phyloP scores from a whole-genome alignment of 2,888 invertebrate species.

The Cynaeus angustus region DNA sequence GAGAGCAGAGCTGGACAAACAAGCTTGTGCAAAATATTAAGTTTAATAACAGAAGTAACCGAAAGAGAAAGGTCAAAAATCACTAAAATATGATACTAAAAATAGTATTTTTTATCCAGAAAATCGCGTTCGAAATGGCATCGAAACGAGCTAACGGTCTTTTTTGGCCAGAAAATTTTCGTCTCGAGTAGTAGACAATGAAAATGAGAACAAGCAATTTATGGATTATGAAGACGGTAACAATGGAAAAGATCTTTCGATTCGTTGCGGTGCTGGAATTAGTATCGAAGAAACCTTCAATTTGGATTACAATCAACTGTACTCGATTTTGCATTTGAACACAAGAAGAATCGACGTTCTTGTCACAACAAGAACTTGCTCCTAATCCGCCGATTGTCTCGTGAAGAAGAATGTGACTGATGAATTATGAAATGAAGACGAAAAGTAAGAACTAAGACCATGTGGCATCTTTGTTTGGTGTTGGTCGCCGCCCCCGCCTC shows the following conservation, averaged over 20 bases:
- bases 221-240: background rate
- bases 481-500: constrained; percentile 8
- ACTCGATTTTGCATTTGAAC: background rate
- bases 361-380: background rate
- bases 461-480: background rate
- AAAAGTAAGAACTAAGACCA: background rate
- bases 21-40: too few species aligned
- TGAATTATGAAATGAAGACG: too few species aligned
- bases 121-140: too few species aligned
- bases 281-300: background rate
- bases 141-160: too few species aligned
- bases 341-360: background rate
- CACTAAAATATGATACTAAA: too few species aligned
- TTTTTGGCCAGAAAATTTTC: too few species aligned
- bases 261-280: background rate
- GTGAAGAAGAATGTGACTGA: too few species aligned
- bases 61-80: too few species aligned
- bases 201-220: background rate
- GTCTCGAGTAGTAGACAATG: too few species aligned
- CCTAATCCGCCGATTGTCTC: background rate
- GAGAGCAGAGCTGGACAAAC: too few species aligned
- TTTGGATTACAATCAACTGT: background rate
- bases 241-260: background rate
- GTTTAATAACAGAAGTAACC: too few species aligned
- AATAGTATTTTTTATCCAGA: too few species aligned